These are phyloP conservation scores for Dolichotis patagonum DNA, from an alignment of 2,113 vertebrate genomes.

Conservation along the genomic window DNA sequence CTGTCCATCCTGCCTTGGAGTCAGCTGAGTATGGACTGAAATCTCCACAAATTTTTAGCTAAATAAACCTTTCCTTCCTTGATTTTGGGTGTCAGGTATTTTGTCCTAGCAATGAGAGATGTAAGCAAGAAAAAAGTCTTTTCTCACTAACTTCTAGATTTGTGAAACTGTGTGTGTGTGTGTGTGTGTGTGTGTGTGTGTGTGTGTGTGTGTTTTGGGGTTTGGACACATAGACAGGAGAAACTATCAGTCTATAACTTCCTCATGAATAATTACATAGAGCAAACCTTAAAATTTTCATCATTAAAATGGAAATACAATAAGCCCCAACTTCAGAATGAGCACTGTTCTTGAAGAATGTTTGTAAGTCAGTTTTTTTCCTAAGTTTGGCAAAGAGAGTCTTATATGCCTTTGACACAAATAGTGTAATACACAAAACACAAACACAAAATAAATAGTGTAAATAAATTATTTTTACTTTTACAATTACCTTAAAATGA, in stretches of 20 bases:
- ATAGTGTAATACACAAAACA: not conserved
- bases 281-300: not conserved
- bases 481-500: not conserved
- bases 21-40: too few species aligned
- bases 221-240: not conserved
- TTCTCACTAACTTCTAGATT: not conserved
- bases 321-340: not conserved
- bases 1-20: too few species aligned
- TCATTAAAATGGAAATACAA: not conserved
- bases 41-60: too few species aligned
- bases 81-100: too few species aligned
- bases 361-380: not conserved
- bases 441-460: not conserved
- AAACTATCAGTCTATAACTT: constrained; percentile 17
- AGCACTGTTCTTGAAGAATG: not conserved
- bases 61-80: too few species aligned
- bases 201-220: not conserved
- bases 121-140: not conserved
- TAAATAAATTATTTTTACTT: not conserved
- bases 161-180: not conserved
- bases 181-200: not conserved
- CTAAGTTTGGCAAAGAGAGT: not conserved
- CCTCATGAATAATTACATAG: not conserved
- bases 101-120: too few species aligned
- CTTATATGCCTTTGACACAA: not conserved